phyloP scores from a whole-genome alignment of 2,113 vertebrate genomes.

The Eretmochelys imbricata region DNA sequence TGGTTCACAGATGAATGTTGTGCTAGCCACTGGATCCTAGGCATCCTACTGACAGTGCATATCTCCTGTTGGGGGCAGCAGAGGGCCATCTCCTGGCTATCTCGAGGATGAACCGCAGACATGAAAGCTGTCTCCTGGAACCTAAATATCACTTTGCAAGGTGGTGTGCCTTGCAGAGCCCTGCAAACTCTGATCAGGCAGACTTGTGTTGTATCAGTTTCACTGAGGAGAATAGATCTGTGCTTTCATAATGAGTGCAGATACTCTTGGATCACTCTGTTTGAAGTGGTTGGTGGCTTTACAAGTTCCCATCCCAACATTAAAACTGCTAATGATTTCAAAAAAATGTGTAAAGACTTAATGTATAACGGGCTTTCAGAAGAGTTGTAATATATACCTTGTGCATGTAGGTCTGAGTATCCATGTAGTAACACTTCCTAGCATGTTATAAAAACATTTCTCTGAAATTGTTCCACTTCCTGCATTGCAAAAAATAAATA shows the following conservation, averaged over 20 bases:
- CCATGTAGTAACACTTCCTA: not conserved
- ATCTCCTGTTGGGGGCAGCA: not conserved
- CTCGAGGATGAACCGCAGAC: not conserved
- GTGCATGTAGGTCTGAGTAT: not conserved
- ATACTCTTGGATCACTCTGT: not conserved
- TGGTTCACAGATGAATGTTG: not conserved
- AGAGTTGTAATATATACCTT: not conserved
- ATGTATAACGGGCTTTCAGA: not conserved
- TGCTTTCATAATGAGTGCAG: not conserved
- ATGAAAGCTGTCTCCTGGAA: not conserved
- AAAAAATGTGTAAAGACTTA: not conserved
- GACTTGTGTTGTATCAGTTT: not conserved
- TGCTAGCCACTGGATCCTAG: not conserved
- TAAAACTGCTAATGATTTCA: not conserved
- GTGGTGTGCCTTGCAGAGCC: not conserved
- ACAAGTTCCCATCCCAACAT: too few species aligned
- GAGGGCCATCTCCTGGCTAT: not conserved
- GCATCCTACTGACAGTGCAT: accelerated
- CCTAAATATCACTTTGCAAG: not conserved
- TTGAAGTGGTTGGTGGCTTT: not conserved
- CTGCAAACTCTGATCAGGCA: not conserved
- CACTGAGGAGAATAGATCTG: not conserved
- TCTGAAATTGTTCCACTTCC: conserved; percentile 25
- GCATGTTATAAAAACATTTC: not conserved
- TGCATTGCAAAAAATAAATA: not conserved